Conservation (phyloP, 2,888 invertebrate species). For the Leucophenga montana region DNA sequence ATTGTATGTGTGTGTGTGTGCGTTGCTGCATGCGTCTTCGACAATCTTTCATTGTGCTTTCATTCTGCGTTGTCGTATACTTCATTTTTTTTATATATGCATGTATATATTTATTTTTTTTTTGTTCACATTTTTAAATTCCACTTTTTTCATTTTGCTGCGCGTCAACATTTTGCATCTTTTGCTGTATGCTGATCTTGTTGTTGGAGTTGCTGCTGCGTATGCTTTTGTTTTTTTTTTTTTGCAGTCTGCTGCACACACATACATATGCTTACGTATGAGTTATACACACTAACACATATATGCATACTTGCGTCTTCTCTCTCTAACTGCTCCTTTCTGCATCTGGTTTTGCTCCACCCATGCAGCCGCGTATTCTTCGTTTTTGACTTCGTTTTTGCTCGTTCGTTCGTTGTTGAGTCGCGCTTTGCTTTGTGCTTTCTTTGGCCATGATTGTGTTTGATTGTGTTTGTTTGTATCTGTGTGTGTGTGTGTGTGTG, state of each 20-base stretch:
- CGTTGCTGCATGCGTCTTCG: constrained; percentile 32
- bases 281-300: constrained; percentile 1
- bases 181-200: constrained; percentile 48
- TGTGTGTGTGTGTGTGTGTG: no score
- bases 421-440: constrained; percentile 19
- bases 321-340: background rate
- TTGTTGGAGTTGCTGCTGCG: constrained; percentile 36
- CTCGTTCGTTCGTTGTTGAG: constrained; percentile 9
- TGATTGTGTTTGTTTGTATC: no score
- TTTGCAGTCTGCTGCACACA: constrained; percentile 37
- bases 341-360: background rate
- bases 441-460: background rate
- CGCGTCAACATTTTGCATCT: constrained; percentile 64
- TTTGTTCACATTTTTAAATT: constrained; percentile 55
- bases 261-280: constrained; percentile 9
- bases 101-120: no score
- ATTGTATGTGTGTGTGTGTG: constrained; percentile 22
- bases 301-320: background rate
- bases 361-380: background rate
- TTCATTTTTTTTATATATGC: constrained; percentile 64
- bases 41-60: constrained; percentile 33
- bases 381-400: background rate
- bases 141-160: constrained; percentile 51
- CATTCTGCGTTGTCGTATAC: constrained; percentile 56
- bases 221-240: constrained; percentile 46